phyloP scores from a whole-genome alignment of 1,140 invertebrate species.

The Meteorus sp. region DNA sequence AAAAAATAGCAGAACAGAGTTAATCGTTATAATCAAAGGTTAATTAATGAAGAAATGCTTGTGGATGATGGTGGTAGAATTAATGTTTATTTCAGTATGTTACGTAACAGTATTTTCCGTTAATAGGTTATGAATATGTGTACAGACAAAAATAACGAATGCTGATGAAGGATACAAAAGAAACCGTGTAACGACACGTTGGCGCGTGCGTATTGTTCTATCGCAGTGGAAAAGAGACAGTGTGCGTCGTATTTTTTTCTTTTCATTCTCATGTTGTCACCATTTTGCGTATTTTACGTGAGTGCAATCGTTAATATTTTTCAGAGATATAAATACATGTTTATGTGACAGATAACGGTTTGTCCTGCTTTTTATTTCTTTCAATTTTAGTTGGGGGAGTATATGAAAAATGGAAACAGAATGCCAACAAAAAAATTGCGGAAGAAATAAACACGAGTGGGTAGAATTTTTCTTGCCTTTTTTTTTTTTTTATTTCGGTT shows the following conservation, averaged over 20 bases:
- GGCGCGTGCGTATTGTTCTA: slow-evolving; percentile 30
- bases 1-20: slow-evolving; percentile 24
- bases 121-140: slow-evolving; percentile 48
- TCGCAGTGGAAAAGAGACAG: neutral
- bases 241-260: neutral
- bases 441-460: no score
- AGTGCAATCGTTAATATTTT: slow-evolving; percentile 35
- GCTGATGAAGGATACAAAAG: slow-evolving; percentile 26
- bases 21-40: no score
- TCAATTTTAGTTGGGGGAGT: no score
- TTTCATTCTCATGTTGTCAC: slow-evolving; percentile 38
- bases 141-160: slow-evolving; percentile 49
- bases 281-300: slow-evolving; percentile 40
- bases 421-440: no score
- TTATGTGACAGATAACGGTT: neutral
- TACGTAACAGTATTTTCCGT: slow-evolving; percentile 41
- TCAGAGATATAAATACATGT: neutral
- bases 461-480: no score
- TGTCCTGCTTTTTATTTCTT: no score
- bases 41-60: no score
- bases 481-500: slow-evolving; percentile 28
- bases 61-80: no score
- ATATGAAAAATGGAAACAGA: no score
- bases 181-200: slow-evolving; percentile 30
- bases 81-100: no score